phyloP scores from a whole-genome alignment of 2,797 vertebrate species.

The Gambelia wislizenii region DNA sequence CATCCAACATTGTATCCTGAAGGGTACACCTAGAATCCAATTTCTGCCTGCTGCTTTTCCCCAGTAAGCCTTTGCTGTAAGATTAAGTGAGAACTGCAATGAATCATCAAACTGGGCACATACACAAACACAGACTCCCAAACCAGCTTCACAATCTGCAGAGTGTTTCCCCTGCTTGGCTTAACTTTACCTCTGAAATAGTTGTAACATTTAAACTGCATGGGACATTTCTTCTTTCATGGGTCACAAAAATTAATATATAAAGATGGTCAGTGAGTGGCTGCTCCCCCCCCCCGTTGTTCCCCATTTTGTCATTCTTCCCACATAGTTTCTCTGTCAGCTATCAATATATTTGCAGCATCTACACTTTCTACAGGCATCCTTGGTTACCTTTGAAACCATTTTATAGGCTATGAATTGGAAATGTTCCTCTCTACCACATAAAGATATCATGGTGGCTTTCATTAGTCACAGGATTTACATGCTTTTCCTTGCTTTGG shows the following conservation, averaged over 20 bases:
- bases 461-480: conserved; percentile 16
- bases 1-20: neutral
- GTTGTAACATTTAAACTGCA: neutral
- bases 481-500: conserved; percentile 21
- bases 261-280: rapidly evolving
- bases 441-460: conserved; percentile 29
- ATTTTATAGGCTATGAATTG: neutral
- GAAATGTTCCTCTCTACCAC: conserved; percentile 10
- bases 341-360: neutral
- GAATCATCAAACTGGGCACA: neutral
- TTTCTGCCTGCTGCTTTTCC: neutral
- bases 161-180: neutral
- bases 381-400: neutral
- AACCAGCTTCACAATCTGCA: neutral
- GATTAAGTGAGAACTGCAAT: neutral
- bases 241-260: neutral
- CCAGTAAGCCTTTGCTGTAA: neutral
- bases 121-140: neutral
- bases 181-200: neutral
- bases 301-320: neutral
- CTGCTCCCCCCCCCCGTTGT: neutral
- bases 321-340: neutral
- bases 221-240: neutral
- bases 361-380: neutral
- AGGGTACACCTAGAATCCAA: neutral